Percentiles rank a stretch among this genome's conserved stretches.
phyloP scores from a whole-genome alignment of 2,797 vertebrate species.

The Lutra lutra region DNA sequence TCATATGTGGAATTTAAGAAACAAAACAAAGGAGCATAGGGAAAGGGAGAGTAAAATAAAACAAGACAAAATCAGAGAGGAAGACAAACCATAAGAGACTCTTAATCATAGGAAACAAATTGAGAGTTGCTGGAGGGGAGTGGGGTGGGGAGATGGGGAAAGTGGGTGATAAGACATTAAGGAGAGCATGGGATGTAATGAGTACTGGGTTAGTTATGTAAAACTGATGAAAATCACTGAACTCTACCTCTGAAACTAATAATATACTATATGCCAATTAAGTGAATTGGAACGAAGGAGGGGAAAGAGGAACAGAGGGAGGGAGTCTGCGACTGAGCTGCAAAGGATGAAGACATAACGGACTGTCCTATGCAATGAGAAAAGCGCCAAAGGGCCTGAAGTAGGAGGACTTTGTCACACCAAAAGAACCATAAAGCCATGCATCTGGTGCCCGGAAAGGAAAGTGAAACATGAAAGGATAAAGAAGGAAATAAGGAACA shows the following conservation, averaged over 20 bases:
- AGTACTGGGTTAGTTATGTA: not conserved
- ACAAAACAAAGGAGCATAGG: not conserved
- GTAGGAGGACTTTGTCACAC: not conserved
- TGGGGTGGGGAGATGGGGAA: not conserved
- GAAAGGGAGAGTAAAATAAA: not conserved
- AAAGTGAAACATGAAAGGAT: not conserved
- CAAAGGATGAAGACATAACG: not conserved
- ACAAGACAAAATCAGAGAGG: not conserved
- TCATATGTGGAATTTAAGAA: not conserved
- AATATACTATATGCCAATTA: not conserved
- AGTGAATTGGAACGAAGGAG: not conserved
- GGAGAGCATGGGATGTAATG: not conserved
- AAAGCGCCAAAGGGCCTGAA: not conserved
- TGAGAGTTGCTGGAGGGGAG: not conserved
- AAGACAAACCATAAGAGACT: not conserved
- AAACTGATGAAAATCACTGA: not conserved
- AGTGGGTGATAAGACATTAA: not conserved
- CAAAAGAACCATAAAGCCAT: not conserved
- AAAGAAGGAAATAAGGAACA: not conserved
- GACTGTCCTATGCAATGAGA: not conserved
- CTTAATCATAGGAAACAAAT: not conserved
- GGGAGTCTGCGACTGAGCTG: not conserved
- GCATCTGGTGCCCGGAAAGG: not conserved
- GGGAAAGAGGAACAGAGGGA: no score
- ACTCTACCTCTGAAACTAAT: not conserved